Evolutionary conservation across 2,113 vertebrate species (phyloP), one percentile per base, ranked within the genome.

Genomic region (Gila orcuttii): DNA sequence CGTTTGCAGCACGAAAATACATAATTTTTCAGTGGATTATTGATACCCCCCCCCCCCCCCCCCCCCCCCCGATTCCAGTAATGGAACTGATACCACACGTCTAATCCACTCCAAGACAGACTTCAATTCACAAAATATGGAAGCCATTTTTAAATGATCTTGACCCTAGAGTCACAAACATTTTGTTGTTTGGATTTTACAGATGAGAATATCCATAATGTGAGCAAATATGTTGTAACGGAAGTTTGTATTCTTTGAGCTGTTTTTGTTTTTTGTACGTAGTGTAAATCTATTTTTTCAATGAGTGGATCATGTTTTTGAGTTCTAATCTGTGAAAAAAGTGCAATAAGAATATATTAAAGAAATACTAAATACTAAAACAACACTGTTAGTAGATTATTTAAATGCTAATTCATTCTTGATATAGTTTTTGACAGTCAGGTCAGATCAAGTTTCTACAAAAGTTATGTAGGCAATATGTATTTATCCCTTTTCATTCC

Each of bases 401-500:
- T 79, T 79, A 42, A 42, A n/a, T 15, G 57, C 6, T 79, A n/a
- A 25, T 42, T 39, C 8, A 60, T 75, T 75, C 0, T 28, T 47
- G 42, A 17, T 8, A 75, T 47, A 28, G 12, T 13, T 47, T n/a
- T 47, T 74, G 11, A 11, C 19, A 39, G 19, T 71, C 36, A 71
- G 17, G 33, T 45, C 36, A 39, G 69, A 4, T 42, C 21, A 45
- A 42, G 21, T 47, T 74, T 1, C 39, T 25, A 74, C 39, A 47
- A 25, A 74, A 45, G 23, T 50, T 12, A 75, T 75, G 42, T 47
- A 75, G 42, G 42, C 42, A 13, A 47, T 75, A 75, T 55, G 28
- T 12, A 28, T 42, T 45, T 25, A 85, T 78, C 73, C 68, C n/a
- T 50, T 83, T 77, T 66, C 31, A 68, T 76, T 90, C 78, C 36